Conservation (phyloP, 2,888 invertebrate genomes). For the Labia minor region DNA sequence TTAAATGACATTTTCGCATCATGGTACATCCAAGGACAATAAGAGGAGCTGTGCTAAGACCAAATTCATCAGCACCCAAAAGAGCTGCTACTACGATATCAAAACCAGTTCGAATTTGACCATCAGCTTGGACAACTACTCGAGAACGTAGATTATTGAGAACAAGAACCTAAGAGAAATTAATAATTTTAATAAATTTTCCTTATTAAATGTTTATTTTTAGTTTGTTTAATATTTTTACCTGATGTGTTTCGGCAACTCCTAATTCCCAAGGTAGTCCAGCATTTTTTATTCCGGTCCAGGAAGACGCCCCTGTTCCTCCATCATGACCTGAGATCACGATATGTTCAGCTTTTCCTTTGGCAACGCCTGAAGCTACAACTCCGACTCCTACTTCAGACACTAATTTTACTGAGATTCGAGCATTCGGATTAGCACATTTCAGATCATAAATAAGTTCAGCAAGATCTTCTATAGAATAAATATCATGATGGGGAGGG, state of each 20-base stretch:
- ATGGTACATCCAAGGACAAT: slow-evolving; percentile 98
- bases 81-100: slow-evolving; percentile 93
- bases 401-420: slow-evolving; percentile 94
- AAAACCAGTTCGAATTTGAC: slow-evolving; percentile 88
- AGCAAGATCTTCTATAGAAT: slow-evolving; percentile 97
- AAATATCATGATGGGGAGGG: slow-evolving; percentile 99
- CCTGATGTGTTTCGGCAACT: slow-evolving; percentile 96
- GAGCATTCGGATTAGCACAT: slow-evolving; percentile 87
- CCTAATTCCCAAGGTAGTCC: slow-evolving; percentile 99
- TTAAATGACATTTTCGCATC: slow-evolving; percentile 99
- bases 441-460: slow-evolving; percentile 97
- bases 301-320: slow-evolving; percentile 96
- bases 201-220: not conserved
- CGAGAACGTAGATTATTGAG: slow-evolving; percentile 86
- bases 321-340: slow-evolving; percentile 99
- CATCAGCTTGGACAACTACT: slow-evolving; percentile 91
- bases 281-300: slow-evolving; percentile 98
- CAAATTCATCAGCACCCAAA: slow-evolving; percentile 96
- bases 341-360: slow-evolving; percentile 97
- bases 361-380: slow-evolving; percentile 93
- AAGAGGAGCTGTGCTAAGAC: slow-evolving; percentile 95
- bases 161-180: slow-evolving; percentile 43
- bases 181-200: too few species aligned
- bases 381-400: slow-evolving; percentile 98
- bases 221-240: slow-evolving; percentile 33